phyloP scores from a whole-genome alignment of 2,888 invertebrate species.

The Parelbella ahira region DNA sequence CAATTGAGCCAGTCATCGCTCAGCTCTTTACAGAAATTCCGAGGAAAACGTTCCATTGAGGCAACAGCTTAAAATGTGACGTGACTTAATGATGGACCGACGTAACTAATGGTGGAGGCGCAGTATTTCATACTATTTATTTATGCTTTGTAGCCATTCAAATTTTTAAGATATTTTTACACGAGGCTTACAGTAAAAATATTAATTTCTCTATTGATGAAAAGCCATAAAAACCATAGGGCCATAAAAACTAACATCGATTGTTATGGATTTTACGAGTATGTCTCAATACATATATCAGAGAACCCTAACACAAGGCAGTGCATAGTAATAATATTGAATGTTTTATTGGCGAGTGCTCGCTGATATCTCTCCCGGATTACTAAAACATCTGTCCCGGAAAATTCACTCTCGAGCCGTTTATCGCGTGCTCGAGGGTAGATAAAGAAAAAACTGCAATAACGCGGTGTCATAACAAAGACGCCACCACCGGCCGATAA shows the following conservation, averaged over 20 bases:
- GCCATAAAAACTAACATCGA: background rate
- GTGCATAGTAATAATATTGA: slow-evolving; percentile 55
- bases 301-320: slow-evolving; percentile 29
- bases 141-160: too few relatives aligned
- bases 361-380: slow-evolving; percentile 46
- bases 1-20: slow-evolving; percentile 62
- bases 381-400: slow-evolving; percentile 79
- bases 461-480: slow-evolving; percentile 79
- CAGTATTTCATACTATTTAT: too few relatives aligned
- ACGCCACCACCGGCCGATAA: slow-evolving; percentile 74
- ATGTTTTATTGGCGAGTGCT: slow-evolving; percentile 56
- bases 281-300: slow-evolving; percentile 34
- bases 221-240: background rate
- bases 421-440: slow-evolving; percentile 69
- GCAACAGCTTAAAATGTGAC: slow-evolving; percentile 31
- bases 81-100: slow-evolving; percentile 32
- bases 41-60: slow-evolving; percentile 41
- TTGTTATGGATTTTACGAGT: slow-evolving; percentile 31
- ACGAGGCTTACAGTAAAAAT: too few relatives aligned
- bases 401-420: slow-evolving; percentile 74
- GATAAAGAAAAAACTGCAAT: slow-evolving; percentile 78
- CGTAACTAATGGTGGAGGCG: slow-evolving; percentile 29
- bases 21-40: slow-evolving; percentile 43
- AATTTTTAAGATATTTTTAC: too few relatives aligned
- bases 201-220: background rate